Evolutionary conservation across 2,113 vertebrate genomes (phyloP), one percentile per base, ranked within the genome.

Genomic region (Osmerus eperlanus): DNA sequence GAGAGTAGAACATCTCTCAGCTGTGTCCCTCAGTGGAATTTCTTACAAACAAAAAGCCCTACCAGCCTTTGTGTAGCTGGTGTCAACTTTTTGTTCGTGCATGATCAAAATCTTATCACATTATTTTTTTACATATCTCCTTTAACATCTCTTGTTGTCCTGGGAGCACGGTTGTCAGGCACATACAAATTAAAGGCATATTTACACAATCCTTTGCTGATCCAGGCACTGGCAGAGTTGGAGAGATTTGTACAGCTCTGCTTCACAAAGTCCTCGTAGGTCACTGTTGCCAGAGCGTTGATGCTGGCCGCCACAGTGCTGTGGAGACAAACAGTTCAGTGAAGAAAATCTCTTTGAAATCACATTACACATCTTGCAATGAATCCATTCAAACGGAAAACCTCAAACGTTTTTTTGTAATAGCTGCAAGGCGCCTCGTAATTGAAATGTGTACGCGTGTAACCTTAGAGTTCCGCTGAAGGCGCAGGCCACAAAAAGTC

Each of bases 381-480:
- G 61, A 19, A 47, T 47, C 8, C 41, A 11, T 47, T 47, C 41
- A 8, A 9, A 47, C 9, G 1, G 41, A 47, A 47, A 12, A 47
- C 41, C 41, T 1, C 41, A 9, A 12, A 12, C 6, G 41, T 47
- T 47, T 47, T 36, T 36, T 36, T 36, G 32, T 36, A 36, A 36
- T 7, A 36, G 7, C 32, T 36, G 32, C 4, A 36, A 7, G 32
- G 7, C 32, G 32, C 4, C 32, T 36, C 32, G 2, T 47, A 9
- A 8, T 47, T 47, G 41, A 47, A 11, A 47, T 47, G 41, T 47
- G 41, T 47, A 9, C 2, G 9, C 9, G 9, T 47, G 41, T 47
- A 47, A 96, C 95, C 95, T 96, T 32, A 95, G 80, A 0, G 94
- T 95, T 66, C 94, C 95, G 15, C 95, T 95, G 86, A 95, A 96